Evolutionary conservation across 92 coral and sea anemone genomes (phyloP).

Genomic region (Epizoanthus illoricatus): DNA sequence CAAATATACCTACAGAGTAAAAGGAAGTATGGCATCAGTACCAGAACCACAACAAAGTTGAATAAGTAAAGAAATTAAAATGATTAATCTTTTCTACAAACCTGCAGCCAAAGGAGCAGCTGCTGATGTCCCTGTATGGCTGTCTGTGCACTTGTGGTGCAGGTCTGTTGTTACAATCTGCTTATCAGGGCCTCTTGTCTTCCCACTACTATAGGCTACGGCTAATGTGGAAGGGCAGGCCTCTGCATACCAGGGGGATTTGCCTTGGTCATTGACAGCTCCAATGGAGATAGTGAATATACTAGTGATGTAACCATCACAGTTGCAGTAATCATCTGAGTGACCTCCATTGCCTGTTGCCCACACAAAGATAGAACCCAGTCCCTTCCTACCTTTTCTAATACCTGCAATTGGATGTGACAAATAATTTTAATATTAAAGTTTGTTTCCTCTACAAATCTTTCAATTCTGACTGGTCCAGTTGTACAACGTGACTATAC

Average conservation of each 20-base stretch:
- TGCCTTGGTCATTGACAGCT: conserved; percentile 91
- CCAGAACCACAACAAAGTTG: neutral
- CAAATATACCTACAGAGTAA: conserved; percentile 82
- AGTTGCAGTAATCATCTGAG: conserved; percentile 90
- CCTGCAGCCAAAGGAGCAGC: conserved; percentile 99
- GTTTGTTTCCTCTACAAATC: neutral
- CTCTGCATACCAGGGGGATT: conserved; percentile 99
- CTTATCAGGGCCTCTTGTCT: conserved; percentile 64
- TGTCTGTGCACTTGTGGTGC: conserved; percentile 72
- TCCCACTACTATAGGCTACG: conserved; percentile 96
- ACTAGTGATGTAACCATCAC: conserved; percentile 98
- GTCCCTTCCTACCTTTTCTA: conserved; percentile 87
- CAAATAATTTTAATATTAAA: neutral
- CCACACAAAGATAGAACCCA: conserved; percentile 99
- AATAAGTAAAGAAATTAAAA: neutral
- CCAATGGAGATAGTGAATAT: conserved; percentile 95
- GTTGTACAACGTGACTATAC: too few species aligned
- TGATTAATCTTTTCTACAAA: conserved; percentile 16
- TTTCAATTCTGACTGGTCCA: neutral
- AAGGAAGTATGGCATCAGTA: conserved; percentile 3
- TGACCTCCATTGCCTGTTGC: conserved; percentile 99
- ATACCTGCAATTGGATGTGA: conserved; percentile 58
- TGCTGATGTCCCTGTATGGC: conserved; percentile 98
- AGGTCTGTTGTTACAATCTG: conserved; percentile 93
- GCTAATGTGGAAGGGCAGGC: conserved; percentile 98